Evolutionary conservation across 2,888 invertebrate species (phyloP), one percentile per base, ranked within the genome.

Genomic region (Diplazon laetatorius): DNA sequence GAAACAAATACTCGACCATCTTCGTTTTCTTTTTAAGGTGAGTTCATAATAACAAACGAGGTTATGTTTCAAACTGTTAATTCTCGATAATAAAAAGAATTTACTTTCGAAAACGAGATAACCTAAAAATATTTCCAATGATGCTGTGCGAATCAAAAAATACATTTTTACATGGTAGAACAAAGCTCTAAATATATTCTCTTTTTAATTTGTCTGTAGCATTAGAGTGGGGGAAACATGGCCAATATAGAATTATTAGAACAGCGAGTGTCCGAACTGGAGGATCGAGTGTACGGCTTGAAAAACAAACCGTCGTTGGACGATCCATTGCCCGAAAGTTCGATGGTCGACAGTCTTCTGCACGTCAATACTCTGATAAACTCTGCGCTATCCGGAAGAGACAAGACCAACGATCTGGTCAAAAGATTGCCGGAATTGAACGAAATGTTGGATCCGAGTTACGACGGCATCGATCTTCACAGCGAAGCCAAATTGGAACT

Each of bases 381-480:
- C 2, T 92, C 93, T 6, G 92, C 93, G 1, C 81, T 93, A 16
- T 92, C 92, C 75, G 92, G 93, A 65, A 90, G 93, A 48, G 92
- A 93, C 78, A 91, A 92, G 16, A 89, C 92, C 16, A 92, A 91
- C 52, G 85, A 87, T 0, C 89, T 92, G 46, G 86, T 92, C 50
- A 90, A 92, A 80, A 89, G 92, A 66, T 87, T 93, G 84, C 89
- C 90, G 1, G 91, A 91, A 78, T 88, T 93, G 35, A 92, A 92
- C 76, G 89, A 90, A 14, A 92, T 92, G 80, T 85, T 92, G 60
- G 91, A 92, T 81, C 91, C 92, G 1, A 87, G 85, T 65, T 90
- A 89, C 78, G 92, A 92, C 48, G 92, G 92, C 55, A 86, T 83
- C 42, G 91, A 92, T 70, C 76, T 92, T 44, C 91, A 92, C 78